phyloP scores from a whole-genome alignment of 2,797 vertebrate species.

The Acanthornis magna region DNA sequence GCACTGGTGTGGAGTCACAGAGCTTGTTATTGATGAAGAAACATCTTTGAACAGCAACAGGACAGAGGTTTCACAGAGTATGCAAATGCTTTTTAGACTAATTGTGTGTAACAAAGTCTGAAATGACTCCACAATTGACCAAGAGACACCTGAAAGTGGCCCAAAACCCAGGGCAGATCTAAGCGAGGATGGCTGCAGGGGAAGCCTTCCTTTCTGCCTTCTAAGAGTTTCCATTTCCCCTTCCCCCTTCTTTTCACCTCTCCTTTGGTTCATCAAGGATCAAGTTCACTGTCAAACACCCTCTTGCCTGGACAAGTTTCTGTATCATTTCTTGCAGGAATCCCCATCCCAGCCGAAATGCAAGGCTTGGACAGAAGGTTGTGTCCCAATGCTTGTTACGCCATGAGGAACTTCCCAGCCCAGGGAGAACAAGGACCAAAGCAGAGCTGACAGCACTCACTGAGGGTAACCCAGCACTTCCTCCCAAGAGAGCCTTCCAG shows the following conservation, averaged over 20 bases:
- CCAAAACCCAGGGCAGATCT: background rate
- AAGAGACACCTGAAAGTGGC: background rate
- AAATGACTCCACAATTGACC: background rate
- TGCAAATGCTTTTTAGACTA: background rate
- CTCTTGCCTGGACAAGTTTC: background rate
- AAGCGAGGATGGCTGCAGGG: background rate
- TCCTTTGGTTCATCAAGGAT: background rate
- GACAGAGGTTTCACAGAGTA: background rate
- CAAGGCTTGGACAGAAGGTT: background rate
- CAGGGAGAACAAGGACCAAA: too few relatives aligned
- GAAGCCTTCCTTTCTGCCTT: background rate
- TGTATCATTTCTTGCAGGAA: background rate
- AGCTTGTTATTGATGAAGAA: background rate
- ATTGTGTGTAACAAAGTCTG: background rate
- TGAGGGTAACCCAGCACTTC: background rate
- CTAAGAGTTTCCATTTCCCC: background rate
- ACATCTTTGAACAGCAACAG: background rate
- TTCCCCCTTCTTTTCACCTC: background rate
- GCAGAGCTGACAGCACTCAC: background rate
- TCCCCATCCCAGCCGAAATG: background rate
- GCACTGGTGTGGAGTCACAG: background rate
- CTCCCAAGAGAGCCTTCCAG: background rate
- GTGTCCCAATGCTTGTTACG: accelerated
- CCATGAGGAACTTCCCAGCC: background rate
- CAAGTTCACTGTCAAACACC: background rate